Conservation (phyloP, 2,113 vertebrate genomes). For the Eira barbara region DNA sequence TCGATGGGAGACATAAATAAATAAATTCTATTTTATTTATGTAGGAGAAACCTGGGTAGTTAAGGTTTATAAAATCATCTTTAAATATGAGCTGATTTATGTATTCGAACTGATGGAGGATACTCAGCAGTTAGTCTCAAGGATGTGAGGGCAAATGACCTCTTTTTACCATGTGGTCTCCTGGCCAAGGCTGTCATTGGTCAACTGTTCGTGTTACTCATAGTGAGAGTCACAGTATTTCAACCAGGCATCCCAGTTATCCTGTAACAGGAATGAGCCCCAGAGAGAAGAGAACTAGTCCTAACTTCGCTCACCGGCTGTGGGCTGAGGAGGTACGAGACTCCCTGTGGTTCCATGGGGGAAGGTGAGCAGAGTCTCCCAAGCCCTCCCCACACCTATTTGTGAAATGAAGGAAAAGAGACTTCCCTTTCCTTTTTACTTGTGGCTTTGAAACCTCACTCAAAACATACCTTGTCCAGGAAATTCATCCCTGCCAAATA, state of each 20-base stretch:
- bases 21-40: neutral
- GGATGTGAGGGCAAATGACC: neutral
- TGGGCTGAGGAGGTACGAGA: neutral
- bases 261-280: neutral
- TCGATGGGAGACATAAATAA: neutral
- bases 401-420: neutral
- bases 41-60: neutral
- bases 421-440: neutral
- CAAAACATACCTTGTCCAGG: slow-evolving; percentile 88
- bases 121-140: neutral
- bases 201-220: neutral
- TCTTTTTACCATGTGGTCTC: neutral
- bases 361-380: neutral
- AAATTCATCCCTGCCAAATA: slow-evolving; percentile 89
- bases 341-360: neutral
- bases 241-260: neutral
- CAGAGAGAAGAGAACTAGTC: neutral
- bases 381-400: fast-evolving
- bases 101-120: neutral
- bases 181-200: neutral
- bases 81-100: neutral
- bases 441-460: neutral
- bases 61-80: neutral
- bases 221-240: neutral
- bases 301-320: fast-evolving